phyloP scores from a whole-genome alignment of 2,888 invertebrate genomes.

The Trissolcus brochymenae region DNA sequence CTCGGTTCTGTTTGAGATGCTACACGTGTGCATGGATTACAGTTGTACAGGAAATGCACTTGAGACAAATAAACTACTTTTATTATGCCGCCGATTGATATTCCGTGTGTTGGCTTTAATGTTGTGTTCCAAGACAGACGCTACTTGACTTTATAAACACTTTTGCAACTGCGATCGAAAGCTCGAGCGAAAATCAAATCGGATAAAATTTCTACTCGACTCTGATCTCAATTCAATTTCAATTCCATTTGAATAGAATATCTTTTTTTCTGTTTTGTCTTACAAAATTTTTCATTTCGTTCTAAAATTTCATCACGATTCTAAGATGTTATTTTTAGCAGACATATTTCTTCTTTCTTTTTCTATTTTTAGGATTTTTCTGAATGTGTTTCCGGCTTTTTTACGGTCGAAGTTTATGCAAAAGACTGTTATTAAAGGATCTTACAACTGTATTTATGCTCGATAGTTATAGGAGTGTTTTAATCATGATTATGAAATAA shows the following conservation, averaged over 20 bases:
- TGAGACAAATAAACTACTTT: slow-evolving; percentile 42
- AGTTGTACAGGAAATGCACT: slow-evolving; percentile 48
- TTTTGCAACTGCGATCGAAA: slow-evolving; percentile 7
- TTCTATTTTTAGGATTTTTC: no score
- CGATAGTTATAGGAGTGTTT: slow-evolving; percentile 7
- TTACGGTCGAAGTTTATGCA: no score
- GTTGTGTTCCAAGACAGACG: slow-evolving; percentile 43
- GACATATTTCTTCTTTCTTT: no score
- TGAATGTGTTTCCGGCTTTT: no score
- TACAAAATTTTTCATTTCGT: no score
- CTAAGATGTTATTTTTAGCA: no score
- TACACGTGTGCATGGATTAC: slow-evolving; percentile 23
- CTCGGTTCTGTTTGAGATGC: slow-evolving; percentile 22
- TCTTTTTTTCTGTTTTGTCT: no score
- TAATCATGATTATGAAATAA: slow-evolving; percentile 14
- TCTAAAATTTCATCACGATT: no score
- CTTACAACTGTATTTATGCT: slow-evolving; percentile 9
- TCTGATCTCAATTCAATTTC: no score
- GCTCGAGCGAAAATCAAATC: no score
- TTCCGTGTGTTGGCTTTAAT: slow-evolving; percentile 41
- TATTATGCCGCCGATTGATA: slow-evolving; percentile 38
- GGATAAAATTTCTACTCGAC: no score
- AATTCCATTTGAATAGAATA: no score
- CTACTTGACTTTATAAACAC: slow-evolving; percentile 40
- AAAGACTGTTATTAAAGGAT: slow-evolving; percentile 1